Conservation (phyloP, 2,888 invertebrate genomes). For the Amitus sp. region DNA sequence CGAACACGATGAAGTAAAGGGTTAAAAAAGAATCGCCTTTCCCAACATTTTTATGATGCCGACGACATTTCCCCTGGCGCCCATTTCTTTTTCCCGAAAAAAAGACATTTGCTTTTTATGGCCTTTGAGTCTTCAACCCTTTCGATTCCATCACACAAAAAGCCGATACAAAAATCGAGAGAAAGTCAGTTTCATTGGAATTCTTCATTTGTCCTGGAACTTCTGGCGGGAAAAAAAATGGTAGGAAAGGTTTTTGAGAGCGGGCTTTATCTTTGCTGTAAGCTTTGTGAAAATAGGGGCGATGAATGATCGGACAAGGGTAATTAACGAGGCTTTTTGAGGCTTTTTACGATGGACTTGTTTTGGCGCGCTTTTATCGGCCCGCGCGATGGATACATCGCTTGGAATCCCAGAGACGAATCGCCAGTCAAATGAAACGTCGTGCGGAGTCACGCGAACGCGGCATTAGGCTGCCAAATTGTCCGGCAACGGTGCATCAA, state of each 20-base stretch:
- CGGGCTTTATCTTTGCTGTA: too few species aligned
- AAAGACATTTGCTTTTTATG: background rate
- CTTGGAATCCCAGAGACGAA: conserved; percentile 20
- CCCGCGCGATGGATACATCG: conserved; percentile 22
- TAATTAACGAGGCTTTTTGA: too few species aligned
- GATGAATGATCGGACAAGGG: too few species aligned
- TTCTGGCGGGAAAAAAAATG: background rate
- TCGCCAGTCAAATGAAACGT: conserved; percentile 25
- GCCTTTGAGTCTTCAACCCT: background rate
- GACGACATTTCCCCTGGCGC: too few species aligned
- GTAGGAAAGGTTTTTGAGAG: too few species aligned
- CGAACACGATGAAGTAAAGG: background rate
- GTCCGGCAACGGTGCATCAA: conserved; percentile 14
- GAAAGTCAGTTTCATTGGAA: background rate
- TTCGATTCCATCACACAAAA: background rate
- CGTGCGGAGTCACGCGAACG: conserved; percentile 24
- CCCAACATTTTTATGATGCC: too few species aligned
- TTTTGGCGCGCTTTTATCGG: too few species aligned
- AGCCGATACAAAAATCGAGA: background rate
- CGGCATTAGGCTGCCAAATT: conserved; percentile 26
- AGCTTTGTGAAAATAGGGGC: too few species aligned
- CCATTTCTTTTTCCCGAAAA: background rate
- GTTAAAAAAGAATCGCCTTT: background rate
- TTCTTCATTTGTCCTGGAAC: background rate
- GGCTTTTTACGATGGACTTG: too few species aligned